A percentile compares a stretch with the other conserved stretches of the same genome.
Conservation (phyloP, 2,888 invertebrate species). For the Eilema sororculum region DNA sequence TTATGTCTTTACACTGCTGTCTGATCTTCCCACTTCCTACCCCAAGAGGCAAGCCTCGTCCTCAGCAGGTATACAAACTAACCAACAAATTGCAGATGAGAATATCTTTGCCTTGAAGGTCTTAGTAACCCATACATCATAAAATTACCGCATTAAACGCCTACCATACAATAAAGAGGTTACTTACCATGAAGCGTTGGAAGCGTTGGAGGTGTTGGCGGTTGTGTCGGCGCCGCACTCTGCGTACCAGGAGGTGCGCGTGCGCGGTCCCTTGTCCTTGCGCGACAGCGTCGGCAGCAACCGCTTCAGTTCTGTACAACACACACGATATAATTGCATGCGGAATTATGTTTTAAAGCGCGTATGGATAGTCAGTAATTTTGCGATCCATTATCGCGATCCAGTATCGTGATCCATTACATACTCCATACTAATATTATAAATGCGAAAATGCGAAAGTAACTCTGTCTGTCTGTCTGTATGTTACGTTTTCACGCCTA, state of each 20-base stretch:
- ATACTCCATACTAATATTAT: too few species aligned
- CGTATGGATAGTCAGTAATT: too few species aligned
- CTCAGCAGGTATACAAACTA: too few species aligned
- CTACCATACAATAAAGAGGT: background rate
- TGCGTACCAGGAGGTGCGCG: constrained; percentile 90
- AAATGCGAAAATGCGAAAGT: too few species aligned
- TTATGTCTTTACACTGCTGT: too few species aligned
- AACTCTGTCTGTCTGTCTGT: too few species aligned
- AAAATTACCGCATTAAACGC: background rate
- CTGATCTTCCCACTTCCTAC: too few species aligned
- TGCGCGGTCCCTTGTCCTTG: constrained; percentile 80
- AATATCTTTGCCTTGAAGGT: background rate
- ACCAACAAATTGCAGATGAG: background rate
- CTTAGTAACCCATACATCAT: background rate
- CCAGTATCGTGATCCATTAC: too few species aligned
- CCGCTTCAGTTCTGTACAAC: constrained; percentile 76
- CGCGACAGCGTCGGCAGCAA: constrained; percentile 79
- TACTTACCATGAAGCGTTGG: constrained; percentile 80
- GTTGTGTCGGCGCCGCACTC: constrained; percentile 86
- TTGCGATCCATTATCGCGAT: background rate
- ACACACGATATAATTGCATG: constrained; percentile 17
- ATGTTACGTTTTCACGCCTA: too few species aligned
- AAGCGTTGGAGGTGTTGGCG: constrained; percentile 72
- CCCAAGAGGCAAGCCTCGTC: too few species aligned
- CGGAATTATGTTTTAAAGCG: background rate